Conservation (phyloP, 2,797 vertebrate genomes). For the Anolis apletophallus region DNA sequence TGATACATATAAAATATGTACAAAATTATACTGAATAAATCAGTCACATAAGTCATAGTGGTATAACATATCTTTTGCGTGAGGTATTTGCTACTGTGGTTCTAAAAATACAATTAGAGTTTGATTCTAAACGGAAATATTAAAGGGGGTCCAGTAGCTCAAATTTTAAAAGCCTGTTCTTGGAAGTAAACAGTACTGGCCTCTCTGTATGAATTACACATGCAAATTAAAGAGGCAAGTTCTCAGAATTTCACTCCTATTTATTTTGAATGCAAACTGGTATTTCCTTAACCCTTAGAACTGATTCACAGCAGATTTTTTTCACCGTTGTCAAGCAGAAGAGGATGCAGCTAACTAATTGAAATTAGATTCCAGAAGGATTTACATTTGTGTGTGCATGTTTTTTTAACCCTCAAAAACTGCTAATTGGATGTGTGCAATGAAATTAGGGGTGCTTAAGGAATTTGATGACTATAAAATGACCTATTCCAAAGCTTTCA, state of each 20-base stretch:
- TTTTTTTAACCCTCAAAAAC: background rate
- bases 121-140: slow-evolving; percentile 30
- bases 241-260: slow-evolving; percentile 2
- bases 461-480: background rate
- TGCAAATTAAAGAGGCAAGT: background rate
- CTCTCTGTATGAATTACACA: slow-evolving; percentile 12
- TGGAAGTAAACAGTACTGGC: slow-evolving; percentile 5
- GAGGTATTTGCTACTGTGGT: background rate
- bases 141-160: background rate
- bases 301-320: background rate
- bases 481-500: background rate
- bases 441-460: slow-evolving; percentile 11
- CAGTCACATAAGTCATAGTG: background rate
- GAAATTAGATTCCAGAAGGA: background rate
- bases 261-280: slow-evolving; percentile 11
- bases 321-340: background rate
- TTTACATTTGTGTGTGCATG: background rate
- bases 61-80: background rate
- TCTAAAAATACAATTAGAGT: slow-evolving; percentile 24
- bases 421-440: background rate
- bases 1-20: too few species aligned
- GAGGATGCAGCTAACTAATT: background rate
- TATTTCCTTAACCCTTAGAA: background rate
- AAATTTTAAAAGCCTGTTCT: background rate
- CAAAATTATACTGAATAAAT: background rate